Evolutionary conservation across 1,140 invertebrate species (phyloP), one percentile per base, ranked within the genome.

Genomic region (Drosophila pachea): DNA sequence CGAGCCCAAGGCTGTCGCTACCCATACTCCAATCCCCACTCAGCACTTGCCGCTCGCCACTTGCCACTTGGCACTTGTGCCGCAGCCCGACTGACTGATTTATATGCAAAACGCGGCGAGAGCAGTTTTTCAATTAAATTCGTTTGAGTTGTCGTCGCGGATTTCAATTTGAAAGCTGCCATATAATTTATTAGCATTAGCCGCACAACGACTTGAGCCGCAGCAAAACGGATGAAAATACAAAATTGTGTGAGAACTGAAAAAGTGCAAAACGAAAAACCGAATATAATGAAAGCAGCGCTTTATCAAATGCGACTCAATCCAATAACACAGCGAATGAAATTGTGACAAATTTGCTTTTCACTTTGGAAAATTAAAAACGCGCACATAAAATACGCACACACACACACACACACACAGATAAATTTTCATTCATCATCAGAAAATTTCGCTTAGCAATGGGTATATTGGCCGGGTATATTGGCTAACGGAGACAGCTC

Each of bases 71-170:
- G 16, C 53, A 16, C 38, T 47, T 29, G 16, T 38, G 14, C 9
- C 52, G 9, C 35, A 31, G 48, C 9, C 52, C 50, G 38, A 50
- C 33, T 73, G 68, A 67, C 76, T 79, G 81, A 83, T 83, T 83
- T 83, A 83, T 83, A 83, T 83, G 78, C 79, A 83, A 83, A 83
- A 84, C 73, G 78, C 79, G 78, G 47, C 56, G 52, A 83, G 75
- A 83, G 78, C 78, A 84, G 78, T 84, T 84, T 83, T 83, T 83
- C 79, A 83, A 83, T 83, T 83, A 83, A 83, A 83, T 84, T 83
- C 79, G 79, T 84, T 83, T 78, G 75, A 84, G 73, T 73, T 84
- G 79, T 84, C 78, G 76, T 70, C 76, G 72, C 75, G 79, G 78
- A 84, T 84, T 83, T 83, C 81, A 83, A 78, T 83, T 83, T 78